phyloP scores from a whole-genome alignment of 2,113 vertebrate genomes.

The Notarius quadriscutis region DNA sequence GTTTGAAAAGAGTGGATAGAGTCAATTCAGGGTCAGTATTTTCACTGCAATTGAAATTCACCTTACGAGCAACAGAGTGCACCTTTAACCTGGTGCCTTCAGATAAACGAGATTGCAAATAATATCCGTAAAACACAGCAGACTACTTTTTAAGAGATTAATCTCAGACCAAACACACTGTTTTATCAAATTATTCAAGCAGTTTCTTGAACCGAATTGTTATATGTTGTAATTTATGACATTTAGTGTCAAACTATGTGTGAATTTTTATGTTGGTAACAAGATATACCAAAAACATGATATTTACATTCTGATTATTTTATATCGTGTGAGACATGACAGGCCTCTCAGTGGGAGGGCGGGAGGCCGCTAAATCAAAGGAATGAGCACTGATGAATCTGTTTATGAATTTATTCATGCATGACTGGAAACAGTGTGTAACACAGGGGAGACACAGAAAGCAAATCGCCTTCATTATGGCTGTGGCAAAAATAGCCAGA shows the following conservation, averaged over 20 bases:
- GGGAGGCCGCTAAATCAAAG: slow-evolving; percentile 30
- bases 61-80: background rate
- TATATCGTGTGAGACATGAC: slow-evolving; percentile 38
- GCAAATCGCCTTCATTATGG: slow-evolving; percentile 42
- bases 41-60: background rate
- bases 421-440: slow-evolving; percentile 36
- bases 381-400: slow-evolving; percentile 26
- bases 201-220: background rate
- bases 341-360: slow-evolving; percentile 40
- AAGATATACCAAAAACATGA: background rate
- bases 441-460: slow-evolving; percentile 30
- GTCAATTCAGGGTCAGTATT: background rate
- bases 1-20: background rate
- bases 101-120: no score
- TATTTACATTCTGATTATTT: background rate
- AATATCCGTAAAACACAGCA: no score
- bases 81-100: no score
- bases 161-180: no score
- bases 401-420: slow-evolving; percentile 32
- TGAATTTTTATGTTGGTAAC: background rate
- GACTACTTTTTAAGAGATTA: no score
- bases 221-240: background rate
- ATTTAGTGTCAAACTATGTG: background rate
- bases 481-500: slow-evolving; percentile 46
- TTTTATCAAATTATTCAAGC: background rate